phyloP scores from a whole-genome alignment of 2,113 vertebrate species.

The Drymodes brunneopygia region DNA sequence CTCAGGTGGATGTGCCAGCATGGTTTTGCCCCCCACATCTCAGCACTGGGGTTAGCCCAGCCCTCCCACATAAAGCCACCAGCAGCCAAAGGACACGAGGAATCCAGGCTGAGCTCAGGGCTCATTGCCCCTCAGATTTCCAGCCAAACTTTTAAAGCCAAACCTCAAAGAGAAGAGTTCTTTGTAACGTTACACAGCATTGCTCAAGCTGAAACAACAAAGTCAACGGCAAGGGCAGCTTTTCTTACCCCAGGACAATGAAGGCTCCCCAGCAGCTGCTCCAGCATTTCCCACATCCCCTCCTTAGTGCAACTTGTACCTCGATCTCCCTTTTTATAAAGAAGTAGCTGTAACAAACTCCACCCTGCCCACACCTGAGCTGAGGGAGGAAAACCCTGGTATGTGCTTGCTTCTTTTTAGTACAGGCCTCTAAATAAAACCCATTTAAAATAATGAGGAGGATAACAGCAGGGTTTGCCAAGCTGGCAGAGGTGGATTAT shows the following conservation, averaged over 20 bases:
- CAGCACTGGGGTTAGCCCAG: neutral
- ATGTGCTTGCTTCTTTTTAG: neutral
- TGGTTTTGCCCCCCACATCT: neutral
- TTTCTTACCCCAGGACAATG: neutral
- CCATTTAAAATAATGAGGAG: neutral
- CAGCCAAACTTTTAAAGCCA: neutral
- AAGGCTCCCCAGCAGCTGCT: neutral
- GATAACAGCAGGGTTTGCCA: neutral
- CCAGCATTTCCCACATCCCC: neutral
- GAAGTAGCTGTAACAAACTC: neutral
- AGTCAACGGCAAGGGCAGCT: neutral
- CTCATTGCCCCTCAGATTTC: too few relatives aligned
- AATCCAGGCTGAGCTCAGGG: neutral
- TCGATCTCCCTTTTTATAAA: neutral
- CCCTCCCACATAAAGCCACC: neutral
- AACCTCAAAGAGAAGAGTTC: neutral
- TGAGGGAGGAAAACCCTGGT: neutral
- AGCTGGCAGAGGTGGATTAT: neutral
- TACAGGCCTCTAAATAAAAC: neutral
- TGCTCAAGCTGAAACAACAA: neutral
- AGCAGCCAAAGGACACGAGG: neutral
- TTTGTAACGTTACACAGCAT: neutral
- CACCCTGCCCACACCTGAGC: constrained; percentile 20
- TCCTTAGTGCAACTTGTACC: neutral
- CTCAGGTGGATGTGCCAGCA: neutral